Percentiles rank a stretch among this genome's conserved stretches.
phyloP scores from a whole-genome alignment of 2,797 vertebrate species.

The Galagoides demidoff region DNA sequence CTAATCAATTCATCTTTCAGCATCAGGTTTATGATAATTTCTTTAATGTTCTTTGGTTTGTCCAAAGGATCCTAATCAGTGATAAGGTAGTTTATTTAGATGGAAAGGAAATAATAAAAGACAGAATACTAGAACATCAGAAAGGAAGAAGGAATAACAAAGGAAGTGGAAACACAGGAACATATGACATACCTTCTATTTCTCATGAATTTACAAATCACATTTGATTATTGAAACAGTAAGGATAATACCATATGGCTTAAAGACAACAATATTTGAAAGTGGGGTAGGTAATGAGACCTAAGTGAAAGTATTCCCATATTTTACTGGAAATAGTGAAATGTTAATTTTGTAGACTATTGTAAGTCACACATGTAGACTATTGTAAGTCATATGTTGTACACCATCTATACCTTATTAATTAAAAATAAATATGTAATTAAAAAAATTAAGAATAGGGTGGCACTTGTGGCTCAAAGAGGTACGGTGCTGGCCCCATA shows the following conservation, averaged over 20 bases:
- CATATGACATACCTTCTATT: background rate
- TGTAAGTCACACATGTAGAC: too few relatives aligned
- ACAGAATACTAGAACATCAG: background rate
- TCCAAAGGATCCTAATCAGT: background rate
- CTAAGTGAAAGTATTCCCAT: background rate
- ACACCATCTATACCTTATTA: background rate
- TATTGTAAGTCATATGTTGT: background rate
- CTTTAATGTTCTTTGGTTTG: background rate
- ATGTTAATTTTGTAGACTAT: background rate
- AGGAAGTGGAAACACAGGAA: background rate
- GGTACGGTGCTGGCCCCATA: too few relatives aligned
- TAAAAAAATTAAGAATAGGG: background rate
- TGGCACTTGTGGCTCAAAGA: too few relatives aligned
- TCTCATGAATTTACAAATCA: background rate
- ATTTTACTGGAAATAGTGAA: background rate
- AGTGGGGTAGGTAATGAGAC: background rate
- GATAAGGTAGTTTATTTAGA: background rate
- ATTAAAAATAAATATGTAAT: background rate
- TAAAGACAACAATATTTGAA: background rate
- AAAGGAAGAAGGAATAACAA: background rate
- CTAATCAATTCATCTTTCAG: background rate
- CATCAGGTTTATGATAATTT: background rate
- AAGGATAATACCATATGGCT: background rate
- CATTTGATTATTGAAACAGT: background rate
- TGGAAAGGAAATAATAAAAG: background rate